Percentiles rank a stretch among this genome's conserved stretches.
Conservation (phyloP, 2,888 invertebrate species). For the Onthophagus sagittarius region DNA sequence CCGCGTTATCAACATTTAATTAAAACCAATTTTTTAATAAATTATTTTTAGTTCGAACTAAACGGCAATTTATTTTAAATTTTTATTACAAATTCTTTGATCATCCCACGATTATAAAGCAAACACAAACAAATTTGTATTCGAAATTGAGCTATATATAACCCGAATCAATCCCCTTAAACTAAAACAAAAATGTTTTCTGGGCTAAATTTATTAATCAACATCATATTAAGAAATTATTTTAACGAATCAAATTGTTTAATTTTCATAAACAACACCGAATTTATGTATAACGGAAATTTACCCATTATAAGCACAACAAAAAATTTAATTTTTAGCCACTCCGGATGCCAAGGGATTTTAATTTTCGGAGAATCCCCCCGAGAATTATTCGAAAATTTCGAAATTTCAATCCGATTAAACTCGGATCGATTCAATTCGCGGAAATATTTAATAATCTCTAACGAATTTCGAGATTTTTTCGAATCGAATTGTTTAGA, state of each 20-base stretch:
- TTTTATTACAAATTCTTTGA: neutral
- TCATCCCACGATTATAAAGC: neutral
- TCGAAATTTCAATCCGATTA: constrained; percentile 2
- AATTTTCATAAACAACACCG: neutral
- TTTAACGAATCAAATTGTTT: neutral
- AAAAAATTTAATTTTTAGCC: neutral
- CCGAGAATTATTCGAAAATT: neutral
- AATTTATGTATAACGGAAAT: neutral
- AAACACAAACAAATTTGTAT: neutral
- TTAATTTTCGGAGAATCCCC: neutral
- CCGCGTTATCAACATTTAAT: constrained; percentile 96
- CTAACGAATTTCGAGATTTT: neutral
- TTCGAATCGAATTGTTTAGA: neutral
- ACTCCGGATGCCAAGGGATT: constrained; percentile 15
- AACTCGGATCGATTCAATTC: constrained; percentile 9
- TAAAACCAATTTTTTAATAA: no score
- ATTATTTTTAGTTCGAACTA: no score
- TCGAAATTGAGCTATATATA: no score
- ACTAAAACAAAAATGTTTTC: neutral
- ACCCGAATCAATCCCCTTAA: no score
- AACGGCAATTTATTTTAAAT: neutral
- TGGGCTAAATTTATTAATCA: neutral
- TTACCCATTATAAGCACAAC: neutral
- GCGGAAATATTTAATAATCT: constrained; percentile 6
- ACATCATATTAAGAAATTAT: neutral